Base-by-base conservation (phyloP, 2,888 invertebrate genomes). In the Cephus sareptanus region DNA sequence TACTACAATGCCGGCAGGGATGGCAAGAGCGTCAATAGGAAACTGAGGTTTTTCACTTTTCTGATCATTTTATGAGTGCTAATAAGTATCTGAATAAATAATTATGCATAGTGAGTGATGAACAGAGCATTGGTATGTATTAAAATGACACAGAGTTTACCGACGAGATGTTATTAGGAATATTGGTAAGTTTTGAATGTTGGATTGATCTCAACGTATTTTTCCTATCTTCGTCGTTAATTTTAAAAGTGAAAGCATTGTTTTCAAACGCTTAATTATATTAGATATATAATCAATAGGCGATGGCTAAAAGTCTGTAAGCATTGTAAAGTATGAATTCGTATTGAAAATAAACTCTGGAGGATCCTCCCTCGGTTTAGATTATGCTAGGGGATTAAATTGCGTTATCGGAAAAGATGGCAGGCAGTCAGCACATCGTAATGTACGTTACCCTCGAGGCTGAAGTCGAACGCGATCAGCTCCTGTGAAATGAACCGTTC, bases 401-500 rank as follows among this genome's bases (percentile, higher is more conserved):
- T 81, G 81, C 77, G 69, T 81, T 80, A 81, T 81, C 79, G 79
- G 71, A 74, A 77, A 81, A 76, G 76, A 81, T 80, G 76, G 79
- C 69, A 79, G 76, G 81, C 73, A 79, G 80, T 81, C 81, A 76
- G 80, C 81, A 76, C 77, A 56, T 74, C 76, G 76, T 81, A 81
- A 81, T 78, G 77, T 81, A 81, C 77, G 80, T 81, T 81, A 76
- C 81, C 81, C 81, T 77, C 76, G 79, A 81, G 80, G 80, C 79
- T 76, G 79, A 76, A 56, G 76, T 79, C 77, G 81, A 80, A 80
- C 79, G 79, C 81, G 81, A 81, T 81, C 80, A 79, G 77, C 76
- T 30, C 77, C 76, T 75, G 79, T 79, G 81, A 81, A 81, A 81
- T 81, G 81, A 81, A 81, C 81, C 81, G 81, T 80, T 81, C 80